A percentile compares a stretch with the other conserved stretches of the same genome.
Evolutionary conservation across 2,888 invertebrate genomes (phyloP).

Genomic region (Drosophila fulvimacula): DNA sequence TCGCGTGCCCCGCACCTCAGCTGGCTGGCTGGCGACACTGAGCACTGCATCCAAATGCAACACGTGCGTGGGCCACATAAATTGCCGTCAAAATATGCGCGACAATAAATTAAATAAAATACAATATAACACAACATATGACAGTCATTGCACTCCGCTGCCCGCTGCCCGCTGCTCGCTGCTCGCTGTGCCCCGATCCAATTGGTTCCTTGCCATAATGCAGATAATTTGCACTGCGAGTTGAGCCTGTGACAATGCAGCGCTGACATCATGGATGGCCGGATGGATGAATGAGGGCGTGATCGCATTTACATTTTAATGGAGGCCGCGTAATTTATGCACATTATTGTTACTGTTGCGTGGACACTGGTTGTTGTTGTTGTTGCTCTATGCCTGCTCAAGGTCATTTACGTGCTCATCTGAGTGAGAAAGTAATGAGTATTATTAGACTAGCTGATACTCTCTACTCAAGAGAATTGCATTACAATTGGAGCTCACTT

Average conservation of each 20-base stretch:
- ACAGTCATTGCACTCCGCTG: conserved; percentile 23
- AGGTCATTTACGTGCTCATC: conserved; percentile 54
- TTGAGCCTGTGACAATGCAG: conserved; percentile 41
- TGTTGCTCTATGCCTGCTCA: conserved; percentile 33
- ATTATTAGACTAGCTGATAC: background rate
- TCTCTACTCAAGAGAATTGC: background rate
- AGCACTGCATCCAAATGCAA: conserved; percentile 37
- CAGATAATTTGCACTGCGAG: conserved; percentile 44
- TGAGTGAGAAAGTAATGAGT: conserved; percentile 5
- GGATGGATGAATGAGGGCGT: conserved; percentile 43
- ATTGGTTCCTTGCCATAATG: conserved; percentile 16
- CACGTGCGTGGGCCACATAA: conserved; percentile 72
- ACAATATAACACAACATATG: conserved; percentile 39
- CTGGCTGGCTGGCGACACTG: background rate
- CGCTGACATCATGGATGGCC: conserved; percentile 55
- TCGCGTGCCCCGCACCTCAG: conserved; percentile 16
- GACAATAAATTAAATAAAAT: conserved; percentile 64
- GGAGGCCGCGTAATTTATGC: conserved; percentile 67
- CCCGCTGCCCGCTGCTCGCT: background rate
- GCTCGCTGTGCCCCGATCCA: background rate
- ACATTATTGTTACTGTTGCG: conserved; percentile 40
- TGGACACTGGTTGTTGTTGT: conserved; percentile 21
- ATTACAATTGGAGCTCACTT: background rate
- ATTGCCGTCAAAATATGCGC: conserved; percentile 65
- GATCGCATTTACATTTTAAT: conserved; percentile 71